Evolutionary conservation across 2,113 vertebrate genomes (phyloP), one percentile per base, ranked within the genome.

Genomic region (Misgurnus anguillicaudatus): DNA sequence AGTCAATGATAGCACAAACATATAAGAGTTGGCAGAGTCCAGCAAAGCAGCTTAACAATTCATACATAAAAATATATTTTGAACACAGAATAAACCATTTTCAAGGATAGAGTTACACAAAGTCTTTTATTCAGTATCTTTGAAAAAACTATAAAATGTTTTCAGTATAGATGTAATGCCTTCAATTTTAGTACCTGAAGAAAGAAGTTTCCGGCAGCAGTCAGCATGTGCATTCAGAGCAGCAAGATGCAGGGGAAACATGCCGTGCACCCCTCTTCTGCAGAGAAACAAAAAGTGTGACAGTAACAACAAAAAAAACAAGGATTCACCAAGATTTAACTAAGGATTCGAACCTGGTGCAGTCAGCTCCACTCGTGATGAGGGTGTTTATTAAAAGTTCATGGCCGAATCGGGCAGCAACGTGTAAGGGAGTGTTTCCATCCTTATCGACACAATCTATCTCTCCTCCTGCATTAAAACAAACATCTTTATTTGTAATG

Each of bases 341-440:
- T 21, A 73, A 61, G 68, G 10, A 76, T 45, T 92, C 92, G 75
- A 88, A 98, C 97, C 95, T 95, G 66, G 96, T 94, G 87, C 94
- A 94, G 85, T 97, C 95, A 0, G 97, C 96, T 82, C 97, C 97
- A 0, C 95, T 97, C 72, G 95, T 97, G 86, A 99, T 95, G 68
- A 99, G 93, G 73, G 96, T 97, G 92, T 97, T 98, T 87, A 99
- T 97, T 89, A 99, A 92, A 82, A 98, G 96, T 82, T 99, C 98
- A 3, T 99, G 97, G 41, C 97, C 98, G 0, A 95, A 96, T 89
- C 96, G 94, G 4, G 97, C 97, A 48, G 98, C 98, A 51, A 99
- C 92, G 7, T 99, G 98, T 55, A 99, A 94, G 4, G 98, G 96
- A 0, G 98, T 99, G 91, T 99, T 99, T 6, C 98, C 96, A 9